Percentiles rank a stretch among this genome's conserved stretches.
Evolutionary conservation across 2,888 invertebrate genomes (phyloP).

Genomic region (Aleiodes leptofemur): DNA sequence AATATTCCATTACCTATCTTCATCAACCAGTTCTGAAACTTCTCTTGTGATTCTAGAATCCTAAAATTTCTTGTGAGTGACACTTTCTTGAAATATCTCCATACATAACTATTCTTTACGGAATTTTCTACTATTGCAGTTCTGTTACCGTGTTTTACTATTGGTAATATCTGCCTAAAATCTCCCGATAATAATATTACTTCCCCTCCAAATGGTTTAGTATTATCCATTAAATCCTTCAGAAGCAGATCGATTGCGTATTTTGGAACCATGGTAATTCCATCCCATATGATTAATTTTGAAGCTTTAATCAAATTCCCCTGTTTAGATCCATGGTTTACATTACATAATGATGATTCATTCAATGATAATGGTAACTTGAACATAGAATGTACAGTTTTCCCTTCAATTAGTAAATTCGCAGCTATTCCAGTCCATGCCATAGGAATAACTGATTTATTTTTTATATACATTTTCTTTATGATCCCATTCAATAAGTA

Average conservation of each 20-base stretch:
- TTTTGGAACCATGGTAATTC: slow-evolving; percentile 44
- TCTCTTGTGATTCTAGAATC: slow-evolving; percentile 59
- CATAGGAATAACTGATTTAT: neutral
- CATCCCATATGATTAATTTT: slow-evolving; percentile 55
- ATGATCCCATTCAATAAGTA: slow-evolving; percentile 5
- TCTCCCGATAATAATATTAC: slow-evolving; percentile 45
- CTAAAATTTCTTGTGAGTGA: slow-evolving; percentile 60
- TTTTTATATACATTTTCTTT: neutral
- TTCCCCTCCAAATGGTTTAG: slow-evolving; percentile 41
- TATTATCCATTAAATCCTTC: slow-evolving; percentile 36
- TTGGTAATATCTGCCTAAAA: slow-evolving; percentile 45
- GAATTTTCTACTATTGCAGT: slow-evolving; percentile 37
- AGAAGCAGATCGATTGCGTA: slow-evolving; percentile 40
- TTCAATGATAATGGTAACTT: slow-evolving; percentile 56
- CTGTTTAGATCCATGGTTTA: slow-evolving; percentile 51
- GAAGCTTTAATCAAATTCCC: slow-evolving; percentile 59
- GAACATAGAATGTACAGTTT: slow-evolving; percentile 47
- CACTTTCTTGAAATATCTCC: slow-evolving; percentile 45
- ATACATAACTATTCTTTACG: slow-evolving; percentile 49
- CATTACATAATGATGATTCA: slow-evolving; percentile 50
- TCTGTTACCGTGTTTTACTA: slow-evolving; percentile 28
- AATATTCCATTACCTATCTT: slow-evolving; percentile 45
- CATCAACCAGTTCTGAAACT: slow-evolving; percentile 33
- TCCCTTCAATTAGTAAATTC: slow-evolving; percentile 37
- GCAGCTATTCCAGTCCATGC: slow-evolving; percentile 39